phyloP scores from a whole-genome alignment of 1,140 invertebrate genomes.

The Drosophila varians region DNA sequence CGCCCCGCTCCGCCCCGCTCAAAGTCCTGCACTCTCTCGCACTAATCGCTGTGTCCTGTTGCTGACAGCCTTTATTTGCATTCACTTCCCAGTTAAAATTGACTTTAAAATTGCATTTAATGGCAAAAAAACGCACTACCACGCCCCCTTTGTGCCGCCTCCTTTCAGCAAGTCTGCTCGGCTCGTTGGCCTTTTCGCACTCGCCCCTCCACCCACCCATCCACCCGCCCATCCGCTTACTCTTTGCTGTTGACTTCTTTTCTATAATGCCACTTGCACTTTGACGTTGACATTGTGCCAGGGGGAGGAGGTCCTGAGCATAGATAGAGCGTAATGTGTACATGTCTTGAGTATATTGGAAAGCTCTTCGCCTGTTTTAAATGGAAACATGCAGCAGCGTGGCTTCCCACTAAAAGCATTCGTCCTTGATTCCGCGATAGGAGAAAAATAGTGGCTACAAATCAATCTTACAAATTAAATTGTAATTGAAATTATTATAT shows the following conservation, averaged over 20 bases:
- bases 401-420: constrained; percentile 70
- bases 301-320: constrained; percentile 26
- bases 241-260: constrained; percentile 62
- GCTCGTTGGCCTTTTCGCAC: constrained; percentile 17
- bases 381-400: constrained; percentile 65
- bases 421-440: neutral
- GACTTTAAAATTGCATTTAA: constrained; percentile 79
- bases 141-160: constrained; percentile 6
- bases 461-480: neutral
- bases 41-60: constrained; percentile 47
- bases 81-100: constrained; percentile 70
- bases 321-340: constrained; percentile 13
- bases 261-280: constrained; percentile 76
- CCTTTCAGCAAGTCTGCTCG: constrained; percentile 42
- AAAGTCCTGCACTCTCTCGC: constrained; percentile 9
- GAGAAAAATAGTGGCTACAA: neutral
- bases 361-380: constrained; percentile 56
- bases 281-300: constrained; percentile 72
- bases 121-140: constrained; percentile 46
- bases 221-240: neutral
- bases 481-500: no score
- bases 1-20: neutral
- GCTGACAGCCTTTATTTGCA: constrained; percentile 72
- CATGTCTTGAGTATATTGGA: constrained; percentile 56
- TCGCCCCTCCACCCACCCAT: neutral